These are phyloP conservation scores for Mesaphorura yosii DNA, from an alignment of 1,140 invertebrate genomes.

Conservation along the genomic window DNA sequence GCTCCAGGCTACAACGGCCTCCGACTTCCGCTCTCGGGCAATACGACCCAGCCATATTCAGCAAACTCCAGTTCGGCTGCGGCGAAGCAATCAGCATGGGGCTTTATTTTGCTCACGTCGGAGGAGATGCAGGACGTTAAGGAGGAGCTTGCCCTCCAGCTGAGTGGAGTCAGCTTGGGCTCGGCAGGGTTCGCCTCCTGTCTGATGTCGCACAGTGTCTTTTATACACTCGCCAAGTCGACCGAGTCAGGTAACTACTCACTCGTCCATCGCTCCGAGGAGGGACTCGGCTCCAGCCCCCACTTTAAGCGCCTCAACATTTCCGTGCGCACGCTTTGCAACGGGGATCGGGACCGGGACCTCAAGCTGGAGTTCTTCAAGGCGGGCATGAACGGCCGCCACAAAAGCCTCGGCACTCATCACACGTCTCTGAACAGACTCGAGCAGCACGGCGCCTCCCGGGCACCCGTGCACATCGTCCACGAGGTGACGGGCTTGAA, in stretches of 20 bases:
- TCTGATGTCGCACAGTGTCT: slow-evolving; percentile 14
- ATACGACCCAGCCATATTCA: no score
- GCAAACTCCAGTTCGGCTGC: no score
- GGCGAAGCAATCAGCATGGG: no score
- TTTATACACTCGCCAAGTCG: slow-evolving; percentile 39
- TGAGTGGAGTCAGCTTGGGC: slow-evolving; percentile 17
- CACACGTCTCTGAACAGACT: slow-evolving; percentile 6
- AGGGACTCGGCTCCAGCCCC: slow-evolving; percentile 14
- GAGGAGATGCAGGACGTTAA: slow-evolving; percentile 26
- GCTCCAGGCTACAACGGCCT: slow-evolving; percentile 30
- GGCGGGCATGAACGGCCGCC: slow-evolving; percentile 3
- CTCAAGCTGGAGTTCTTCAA: slow-evolving; percentile 24
- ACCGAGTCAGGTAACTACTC: slow-evolving; percentile 20
- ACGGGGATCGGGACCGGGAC: slow-evolving; percentile 26
- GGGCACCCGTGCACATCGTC: background rate
- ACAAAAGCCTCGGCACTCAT: background rate
- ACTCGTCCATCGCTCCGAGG: slow-evolving; percentile 22
- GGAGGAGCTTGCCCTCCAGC: slow-evolving; percentile 31
- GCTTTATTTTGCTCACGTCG: slow-evolving; percentile 20
- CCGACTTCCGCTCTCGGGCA: slow-evolving; percentile 15
- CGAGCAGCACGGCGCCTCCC: no score
- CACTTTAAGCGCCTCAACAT: slow-evolving; percentile 18
- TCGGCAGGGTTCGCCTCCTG: background rate
- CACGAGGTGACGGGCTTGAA: background rate
- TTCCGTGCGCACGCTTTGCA: slow-evolving; percentile 25